Base-by-base conservation (phyloP, 2,888 invertebrate genomes). In the Apomyelois bistriatella region DNA sequence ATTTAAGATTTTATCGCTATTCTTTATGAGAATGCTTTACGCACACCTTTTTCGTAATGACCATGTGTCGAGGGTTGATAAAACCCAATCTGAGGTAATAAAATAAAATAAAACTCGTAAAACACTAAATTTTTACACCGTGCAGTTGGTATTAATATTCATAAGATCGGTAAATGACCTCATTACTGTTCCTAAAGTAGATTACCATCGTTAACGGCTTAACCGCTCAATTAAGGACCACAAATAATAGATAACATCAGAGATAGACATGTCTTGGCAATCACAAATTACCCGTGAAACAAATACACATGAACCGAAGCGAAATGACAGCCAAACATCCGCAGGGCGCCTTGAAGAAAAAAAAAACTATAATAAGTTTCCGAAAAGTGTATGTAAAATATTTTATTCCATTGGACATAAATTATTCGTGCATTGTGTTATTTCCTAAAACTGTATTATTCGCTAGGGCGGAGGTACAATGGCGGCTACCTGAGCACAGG, bases 371-470 rank as follows among this genome's bases (percentile, higher is more conserved):
- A 52, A 59, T 58, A 74, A 74, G 66, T 82, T 85, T 86, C 84
- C 86, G 80, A 85, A 85, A 78, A 85, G 76, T 69, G 69, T 69
- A 70, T 76, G 65, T 78, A 74, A 80, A 82, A 82, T 82, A 79
- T 82, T 78, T 75, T 77, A 73, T 76, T 74, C 73, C 76, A 69
- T 71, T 76, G 77, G 70, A 81, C 85, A 88, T 89, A 88, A 89
- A 89, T 89, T 88, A 87, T 76, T 72, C 75, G 79, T 79, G 79
- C 81, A 87, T 90, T 90, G 90, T 89, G 76, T 76, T 76, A 74
- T 82, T 88, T 89, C 88, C 86, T 76, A 88, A 89, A 89, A 89
- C 74, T 86, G 84, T 82, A 86, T 88, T 88, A 83, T 87, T 74
- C 76, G 65, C 72, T 79, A 79, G 81, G 80, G 80, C 65, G 73